Evolutionary conservation across 1,140 invertebrate species (phyloP).

Genomic region (Lordiphosa mommai): DNA sequence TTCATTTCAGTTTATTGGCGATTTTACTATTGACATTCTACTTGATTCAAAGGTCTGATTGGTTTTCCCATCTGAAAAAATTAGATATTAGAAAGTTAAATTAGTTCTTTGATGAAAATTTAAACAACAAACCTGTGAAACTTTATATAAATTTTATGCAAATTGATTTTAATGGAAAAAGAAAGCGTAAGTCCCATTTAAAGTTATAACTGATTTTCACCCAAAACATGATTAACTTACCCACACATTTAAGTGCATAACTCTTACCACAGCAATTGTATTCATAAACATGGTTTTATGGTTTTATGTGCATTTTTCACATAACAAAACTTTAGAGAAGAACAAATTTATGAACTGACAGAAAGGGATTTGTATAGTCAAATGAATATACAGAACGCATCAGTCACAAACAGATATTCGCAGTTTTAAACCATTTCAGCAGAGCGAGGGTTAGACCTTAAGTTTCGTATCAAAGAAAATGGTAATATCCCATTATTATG

Average conservation of each 20-base stretch:
- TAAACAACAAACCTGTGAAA: no score
- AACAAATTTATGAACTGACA: slow-evolving; percentile 6
- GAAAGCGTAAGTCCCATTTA: no score
- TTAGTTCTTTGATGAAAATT: not conserved
- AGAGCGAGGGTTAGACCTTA: no score
- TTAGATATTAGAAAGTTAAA: slow-evolving; percentile 5
- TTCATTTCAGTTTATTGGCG: slow-evolving; percentile 36
- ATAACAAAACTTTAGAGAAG: not conserved
- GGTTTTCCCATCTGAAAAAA: slow-evolving; percentile 21
- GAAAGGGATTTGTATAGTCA: slow-evolving; percentile 12
- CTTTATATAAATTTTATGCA: no score
- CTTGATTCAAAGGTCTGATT: slow-evolving; percentile 21
- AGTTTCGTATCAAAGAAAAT: no score
- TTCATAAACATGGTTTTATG: no score
- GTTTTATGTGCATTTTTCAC: no score
- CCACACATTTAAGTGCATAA: slow-evolving; percentile 2
- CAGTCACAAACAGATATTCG: slow-evolving; percentile 3
- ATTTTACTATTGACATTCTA: slow-evolving; percentile 36
- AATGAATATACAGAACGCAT: slow-evolving; percentile 4
- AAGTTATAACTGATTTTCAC: no score
- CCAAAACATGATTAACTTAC: no score
- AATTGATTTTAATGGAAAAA: no score
- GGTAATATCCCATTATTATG: no score
- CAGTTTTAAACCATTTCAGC: not conserved
- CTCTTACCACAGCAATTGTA: no score